Evolutionary conservation across 2,797 vertebrate species (phyloP).

Genomic region (Emydoidea blandingii): DNA sequence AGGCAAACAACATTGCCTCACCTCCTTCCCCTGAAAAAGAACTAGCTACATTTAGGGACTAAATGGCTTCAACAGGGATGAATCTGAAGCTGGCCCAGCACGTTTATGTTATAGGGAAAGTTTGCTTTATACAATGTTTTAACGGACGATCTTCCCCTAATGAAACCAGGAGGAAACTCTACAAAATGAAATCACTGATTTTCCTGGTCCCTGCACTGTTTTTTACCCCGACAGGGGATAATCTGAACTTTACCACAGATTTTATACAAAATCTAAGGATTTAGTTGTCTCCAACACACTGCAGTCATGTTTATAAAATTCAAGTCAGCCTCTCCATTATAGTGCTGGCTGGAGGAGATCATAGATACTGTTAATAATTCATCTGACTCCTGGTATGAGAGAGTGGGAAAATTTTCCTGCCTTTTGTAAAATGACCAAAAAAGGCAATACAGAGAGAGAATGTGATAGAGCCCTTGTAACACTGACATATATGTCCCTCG

Average conservation of each 20-base stretch:
- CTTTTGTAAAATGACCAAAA: neutral
- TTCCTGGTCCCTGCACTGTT: neutral
- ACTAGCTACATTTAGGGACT: neutral
- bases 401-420: neutral
- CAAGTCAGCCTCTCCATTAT: neutral
- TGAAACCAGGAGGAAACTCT: neutral
- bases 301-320: neutral
- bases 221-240: neutral
- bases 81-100: neutral
- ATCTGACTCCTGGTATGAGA: neutral
- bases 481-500: neutral
- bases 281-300: neutral
- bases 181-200: neutral
- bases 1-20: neutral
- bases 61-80: neutral
- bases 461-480: neutral
- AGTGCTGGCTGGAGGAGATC: neutral
- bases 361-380: neutral
- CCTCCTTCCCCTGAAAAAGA: neutral
- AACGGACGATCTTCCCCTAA: neutral
- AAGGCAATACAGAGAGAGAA: neutral
- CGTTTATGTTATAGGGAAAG: neutral
- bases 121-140: neutral
- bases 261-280: neutral
- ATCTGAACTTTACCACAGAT: neutral